Evolutionary conservation across 2,888 invertebrate species (phyloP).

Genomic region (Platerodrilus igneus): DNA sequence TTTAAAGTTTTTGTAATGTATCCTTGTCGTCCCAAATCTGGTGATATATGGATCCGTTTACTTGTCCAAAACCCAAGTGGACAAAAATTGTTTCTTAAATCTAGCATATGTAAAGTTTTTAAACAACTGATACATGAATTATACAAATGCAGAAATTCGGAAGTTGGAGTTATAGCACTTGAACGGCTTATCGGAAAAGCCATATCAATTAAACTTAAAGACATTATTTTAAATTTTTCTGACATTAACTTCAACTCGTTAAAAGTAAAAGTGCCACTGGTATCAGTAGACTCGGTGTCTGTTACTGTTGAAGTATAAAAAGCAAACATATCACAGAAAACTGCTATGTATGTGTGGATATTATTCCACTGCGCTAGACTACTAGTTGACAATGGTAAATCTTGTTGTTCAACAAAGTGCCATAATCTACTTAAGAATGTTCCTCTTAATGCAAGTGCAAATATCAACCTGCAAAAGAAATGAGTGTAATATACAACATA

Average conservation of each 20-base stretch:
- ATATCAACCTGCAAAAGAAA: conserved; percentile 37
- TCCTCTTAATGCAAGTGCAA: conserved; percentile 44
- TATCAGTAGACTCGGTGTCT: conserved; percentile 46
- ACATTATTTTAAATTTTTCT: conserved; percentile 41
- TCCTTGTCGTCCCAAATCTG: conserved; percentile 43
- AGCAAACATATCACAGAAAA: conserved; percentile 48
- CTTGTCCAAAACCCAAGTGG: conserved; percentile 45
- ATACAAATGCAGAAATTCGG: conserved; percentile 44
- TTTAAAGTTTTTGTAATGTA: conserved; percentile 42
- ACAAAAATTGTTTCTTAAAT: conserved; percentile 76
- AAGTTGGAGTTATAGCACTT: conserved; percentile 39
- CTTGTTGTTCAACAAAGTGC: conserved; percentile 35
- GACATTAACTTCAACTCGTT: conserved; percentile 43
- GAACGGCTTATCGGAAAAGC: conserved; percentile 48
- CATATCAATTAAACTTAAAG: conserved; percentile 43
- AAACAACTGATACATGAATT: conserved; percentile 42
- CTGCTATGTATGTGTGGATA: conserved; percentile 42
- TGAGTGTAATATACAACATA: neutral
- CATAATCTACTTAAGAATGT: conserved; percentile 43
- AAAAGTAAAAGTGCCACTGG: conserved; percentile 44
- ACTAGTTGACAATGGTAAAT: conserved; percentile 36
- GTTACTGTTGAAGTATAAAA: conserved; percentile 47
- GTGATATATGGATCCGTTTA: conserved; percentile 44
- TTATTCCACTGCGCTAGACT: conserved; percentile 41
- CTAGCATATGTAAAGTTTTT: conserved; percentile 70